Evolutionary conservation across 92 coral and sea anemone species (phyloP).

Genomic region (Heteractis magnifica): DNA sequence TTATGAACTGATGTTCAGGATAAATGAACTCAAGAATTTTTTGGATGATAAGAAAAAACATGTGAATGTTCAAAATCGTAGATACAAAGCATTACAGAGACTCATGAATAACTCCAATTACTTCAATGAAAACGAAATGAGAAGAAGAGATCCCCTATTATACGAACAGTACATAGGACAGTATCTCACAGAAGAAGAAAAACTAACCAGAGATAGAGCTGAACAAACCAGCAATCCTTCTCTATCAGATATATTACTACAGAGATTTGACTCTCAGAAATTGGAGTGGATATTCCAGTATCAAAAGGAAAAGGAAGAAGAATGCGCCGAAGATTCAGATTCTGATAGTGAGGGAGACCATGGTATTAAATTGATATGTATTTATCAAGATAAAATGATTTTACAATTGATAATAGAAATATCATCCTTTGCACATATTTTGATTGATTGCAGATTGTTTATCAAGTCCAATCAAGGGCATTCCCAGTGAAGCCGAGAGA

Average conservation of each 20-base stretch:
- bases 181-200: constrained; percentile 82
- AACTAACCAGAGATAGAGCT: constrained; percentile 64
- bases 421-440: neutral
- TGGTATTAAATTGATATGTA: neutral
- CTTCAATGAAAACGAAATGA: constrained; percentile 78
- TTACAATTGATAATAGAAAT: neutral
- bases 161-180: constrained; percentile 91
- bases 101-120: constrained; percentile 62
- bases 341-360: constrained; percentile 10
- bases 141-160: constrained; percentile 76
- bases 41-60: constrained; percentile 60
- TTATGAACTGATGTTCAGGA: constrained; percentile 70
- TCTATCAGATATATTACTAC: constrained; percentile 67
- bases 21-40: constrained; percentile 57
- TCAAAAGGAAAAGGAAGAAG: constrained; percentile 68
- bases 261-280: constrained; percentile 73
- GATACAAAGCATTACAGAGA: constrained; percentile 80
- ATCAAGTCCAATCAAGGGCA: constrained; percentile 72
- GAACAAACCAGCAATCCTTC: constrained; percentile 59
- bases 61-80: constrained; percentile 73
- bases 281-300: constrained; percentile 58
- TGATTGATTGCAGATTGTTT: constrained; percentile 47
- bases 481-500: constrained; percentile 79
- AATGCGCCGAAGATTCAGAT: constrained; percentile 45
- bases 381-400: neutral